These are phyloP conservation scores for Hycleus cichorii DNA, from an alignment of 1,140 invertebrate genomes.

Conservation along the genomic window DNA sequence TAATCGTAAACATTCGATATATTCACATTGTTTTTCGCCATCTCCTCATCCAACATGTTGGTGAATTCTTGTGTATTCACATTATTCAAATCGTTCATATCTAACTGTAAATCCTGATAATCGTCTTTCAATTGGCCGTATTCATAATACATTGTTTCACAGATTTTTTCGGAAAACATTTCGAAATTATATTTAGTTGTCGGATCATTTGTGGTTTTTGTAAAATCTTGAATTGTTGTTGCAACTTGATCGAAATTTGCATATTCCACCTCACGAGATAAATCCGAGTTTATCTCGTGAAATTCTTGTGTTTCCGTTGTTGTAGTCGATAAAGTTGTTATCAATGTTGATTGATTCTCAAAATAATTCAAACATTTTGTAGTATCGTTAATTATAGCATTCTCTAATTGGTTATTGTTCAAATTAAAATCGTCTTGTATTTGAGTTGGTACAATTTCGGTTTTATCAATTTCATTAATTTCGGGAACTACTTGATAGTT, in stretches of 20 bases:
- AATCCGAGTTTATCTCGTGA: no score
- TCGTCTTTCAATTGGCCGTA: constrained; percentile 32
- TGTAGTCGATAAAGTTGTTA: background rate
- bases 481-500: constrained; percentile 37
- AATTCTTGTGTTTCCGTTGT: background rate
- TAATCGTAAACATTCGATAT: constrained; percentile 37
- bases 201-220: constrained; percentile 6
- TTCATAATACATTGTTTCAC: constrained; percentile 38
- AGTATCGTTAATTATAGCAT: constrained; percentile 26
- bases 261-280: constrained; percentile 10
- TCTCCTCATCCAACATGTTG: constrained; percentile 40
- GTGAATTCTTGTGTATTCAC: constrained; percentile 40
- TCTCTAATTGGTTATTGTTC: constrained; percentile 24
- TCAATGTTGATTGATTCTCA: background rate
- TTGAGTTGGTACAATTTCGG: no score
- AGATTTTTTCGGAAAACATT: constrained; percentile 36
- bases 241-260: constrained; percentile 29
- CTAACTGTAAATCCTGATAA: constrained; percentile 36
- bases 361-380: background rate
- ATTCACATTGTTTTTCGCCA: constrained; percentile 33
- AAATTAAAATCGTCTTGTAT: no score
- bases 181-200: constrained; percentile 29
- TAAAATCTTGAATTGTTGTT: constrained; percentile 29
- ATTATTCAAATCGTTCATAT: constrained; percentile 35
- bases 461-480: background rate